Conservation (phyloP, 1,140 invertebrate genomes). For the Agrilus planipennis region DNA sequence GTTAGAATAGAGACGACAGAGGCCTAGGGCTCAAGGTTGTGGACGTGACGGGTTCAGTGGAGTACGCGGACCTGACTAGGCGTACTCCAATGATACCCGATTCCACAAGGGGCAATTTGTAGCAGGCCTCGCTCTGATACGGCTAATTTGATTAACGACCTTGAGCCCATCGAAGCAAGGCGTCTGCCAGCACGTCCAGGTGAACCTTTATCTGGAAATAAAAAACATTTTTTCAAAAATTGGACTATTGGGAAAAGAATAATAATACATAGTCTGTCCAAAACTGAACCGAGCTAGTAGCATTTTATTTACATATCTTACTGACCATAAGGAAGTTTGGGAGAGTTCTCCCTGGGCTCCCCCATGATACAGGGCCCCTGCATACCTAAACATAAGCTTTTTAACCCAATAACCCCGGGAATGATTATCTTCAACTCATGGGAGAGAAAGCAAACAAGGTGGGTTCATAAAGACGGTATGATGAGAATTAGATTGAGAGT, state of each 20-base stretch:
- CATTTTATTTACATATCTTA: too few relatives aligned
- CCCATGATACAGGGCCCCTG: too few relatives aligned
- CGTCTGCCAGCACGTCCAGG: conserved; percentile 84
- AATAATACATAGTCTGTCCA: background rate
- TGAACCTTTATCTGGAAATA: conserved; percentile 86
- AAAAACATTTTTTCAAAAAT: conserved; percentile 11
- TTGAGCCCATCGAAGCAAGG: conserved; percentile 81
- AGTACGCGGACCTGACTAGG: conserved; percentile 29
- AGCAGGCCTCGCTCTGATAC: background rate
- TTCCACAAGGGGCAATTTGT: too few relatives aligned
- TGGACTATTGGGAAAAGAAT: background rate
- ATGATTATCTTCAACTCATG: too few relatives aligned
- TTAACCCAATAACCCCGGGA: too few relatives aligned
- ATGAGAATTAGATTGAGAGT: too few relatives aligned
- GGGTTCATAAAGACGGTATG: too few relatives aligned
- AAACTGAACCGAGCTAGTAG: too few relatives aligned
- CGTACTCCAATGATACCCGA: conserved; percentile 20
- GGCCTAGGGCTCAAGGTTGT: conserved; percentile 16
- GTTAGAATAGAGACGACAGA: conserved; percentile 24
- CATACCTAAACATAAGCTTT: too few relatives aligned
- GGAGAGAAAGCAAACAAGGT: too few relatives aligned
- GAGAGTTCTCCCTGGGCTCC: too few relatives aligned
- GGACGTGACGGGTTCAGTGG: conserved; percentile 15
- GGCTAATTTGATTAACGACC: conserved; percentile 54
- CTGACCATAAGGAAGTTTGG: too few relatives aligned